Evolutionary conservation across 2,797 vertebrate genomes (phyloP).

Genomic region (Mallotus villosus): DNA sequence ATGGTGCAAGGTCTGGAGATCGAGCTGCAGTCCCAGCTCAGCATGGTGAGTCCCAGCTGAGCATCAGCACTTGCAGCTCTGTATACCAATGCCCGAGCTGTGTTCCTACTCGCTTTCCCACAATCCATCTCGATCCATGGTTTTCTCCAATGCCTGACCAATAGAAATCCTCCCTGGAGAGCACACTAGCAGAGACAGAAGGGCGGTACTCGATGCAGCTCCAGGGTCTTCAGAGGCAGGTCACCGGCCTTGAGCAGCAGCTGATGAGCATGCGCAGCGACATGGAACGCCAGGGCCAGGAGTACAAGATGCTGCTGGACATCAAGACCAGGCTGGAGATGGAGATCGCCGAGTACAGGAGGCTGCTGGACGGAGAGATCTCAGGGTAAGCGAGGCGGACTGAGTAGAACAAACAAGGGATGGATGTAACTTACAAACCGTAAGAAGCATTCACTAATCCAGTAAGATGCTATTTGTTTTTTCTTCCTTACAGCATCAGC

Average conservation of each 20-base stretch:
- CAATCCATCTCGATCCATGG: background rate
- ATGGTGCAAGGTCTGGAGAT: conserved; percentile 84
- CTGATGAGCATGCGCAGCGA: conserved; percentile 68
- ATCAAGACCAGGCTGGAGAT: conserved; percentile 76
- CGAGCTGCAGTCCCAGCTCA: conserved; percentile 84
- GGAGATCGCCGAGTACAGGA: conserved; percentile 77
- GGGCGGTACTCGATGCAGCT: background rate
- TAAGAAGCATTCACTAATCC: no score
- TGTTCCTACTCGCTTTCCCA: background rate
- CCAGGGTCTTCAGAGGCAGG: conserved; percentile 58
- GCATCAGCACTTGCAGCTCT: no score
- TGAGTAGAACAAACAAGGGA: background rate
- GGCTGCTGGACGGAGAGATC: conserved; percentile 56
- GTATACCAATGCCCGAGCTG: no score
- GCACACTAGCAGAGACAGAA: conserved; percentile 8
- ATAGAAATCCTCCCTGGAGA: conserved; percentile 8
- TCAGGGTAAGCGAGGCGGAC: background rate
- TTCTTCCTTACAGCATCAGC: background rate
- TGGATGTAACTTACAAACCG: background rate
- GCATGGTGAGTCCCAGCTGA: conserved; percentile 72
- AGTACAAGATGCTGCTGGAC: conserved; percentile 74
- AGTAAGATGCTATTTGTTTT: no score
- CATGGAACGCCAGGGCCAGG: conserved; percentile 75
- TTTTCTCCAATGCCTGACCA: background rate
- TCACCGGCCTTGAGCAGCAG: conserved; percentile 73